Evolutionary conservation across 2,113 vertebrate species (phyloP).

Genomic region (Spea bombifrons): DNA sequence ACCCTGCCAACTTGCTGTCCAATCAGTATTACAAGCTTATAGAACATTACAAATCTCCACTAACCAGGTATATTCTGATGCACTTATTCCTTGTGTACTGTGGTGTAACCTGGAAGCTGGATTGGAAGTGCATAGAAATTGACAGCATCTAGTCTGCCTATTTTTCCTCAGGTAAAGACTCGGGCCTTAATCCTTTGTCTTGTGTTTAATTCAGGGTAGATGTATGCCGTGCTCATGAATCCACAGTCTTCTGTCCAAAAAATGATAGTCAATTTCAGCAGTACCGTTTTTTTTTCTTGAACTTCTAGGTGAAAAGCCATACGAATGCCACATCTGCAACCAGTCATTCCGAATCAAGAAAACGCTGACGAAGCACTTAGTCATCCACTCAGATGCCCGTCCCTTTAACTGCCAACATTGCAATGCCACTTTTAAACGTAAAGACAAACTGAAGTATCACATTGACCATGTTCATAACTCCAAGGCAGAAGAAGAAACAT

Average conservation of each 20-base stretch:
- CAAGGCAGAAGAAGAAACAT: conserved; percentile 68
- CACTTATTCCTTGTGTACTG: too few species aligned
- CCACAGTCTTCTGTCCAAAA: too few species aligned
- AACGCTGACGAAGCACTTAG: conserved; percentile 95
- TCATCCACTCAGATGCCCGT: conserved; percentile 93
- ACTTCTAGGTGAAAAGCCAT: conserved; percentile 89
- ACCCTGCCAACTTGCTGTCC: too few species aligned
- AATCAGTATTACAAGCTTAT: too few species aligned
- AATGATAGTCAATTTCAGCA: too few species aligned
- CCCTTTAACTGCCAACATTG: conserved; percentile 95
- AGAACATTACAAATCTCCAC: too few species aligned
- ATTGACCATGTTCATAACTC: conserved; percentile 89
- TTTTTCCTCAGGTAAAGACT: too few species aligned
- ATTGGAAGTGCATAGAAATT: too few species aligned
- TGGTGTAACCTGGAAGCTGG: too few species aligned
- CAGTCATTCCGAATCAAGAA: conserved; percentile 97
- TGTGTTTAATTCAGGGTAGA: background rate
- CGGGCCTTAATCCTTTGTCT: background rate
- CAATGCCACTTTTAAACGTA: conserved; percentile 91
- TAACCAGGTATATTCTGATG: too few species aligned
- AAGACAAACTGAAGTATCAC: conserved; percentile 97
- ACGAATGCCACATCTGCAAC: conserved; percentile 90
- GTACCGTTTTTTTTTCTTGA: conserved; percentile 24
- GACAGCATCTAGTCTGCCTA: too few species aligned
- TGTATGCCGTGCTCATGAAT: too few species aligned